phyloP scores from a whole-genome alignment of 2,113 vertebrate species.

The Pachyramphus minor region DNA sequence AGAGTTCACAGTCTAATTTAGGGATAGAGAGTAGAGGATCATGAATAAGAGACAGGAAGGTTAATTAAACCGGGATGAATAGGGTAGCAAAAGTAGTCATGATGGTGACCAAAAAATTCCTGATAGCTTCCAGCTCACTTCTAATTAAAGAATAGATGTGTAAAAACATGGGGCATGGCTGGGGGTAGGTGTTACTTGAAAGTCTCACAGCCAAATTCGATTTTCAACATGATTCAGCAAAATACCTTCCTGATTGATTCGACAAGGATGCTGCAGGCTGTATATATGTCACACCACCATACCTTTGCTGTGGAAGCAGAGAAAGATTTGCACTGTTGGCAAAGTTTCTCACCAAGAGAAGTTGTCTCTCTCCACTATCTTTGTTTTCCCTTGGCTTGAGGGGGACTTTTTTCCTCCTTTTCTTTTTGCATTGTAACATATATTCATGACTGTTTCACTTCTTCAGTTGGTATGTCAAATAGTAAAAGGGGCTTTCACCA shows the following conservation, averaged over 20 bases:
- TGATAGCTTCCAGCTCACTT: not conserved
- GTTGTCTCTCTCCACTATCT: not conserved
- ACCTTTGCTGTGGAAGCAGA: not conserved
- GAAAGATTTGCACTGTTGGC: not conserved
- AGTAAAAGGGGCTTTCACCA: not conserved
- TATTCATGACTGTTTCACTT: not conserved
- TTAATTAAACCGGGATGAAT: not conserved
- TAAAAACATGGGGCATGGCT: not conserved
- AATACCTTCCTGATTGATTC: not conserved
- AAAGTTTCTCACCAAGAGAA: not conserved
- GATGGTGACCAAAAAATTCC: not conserved
- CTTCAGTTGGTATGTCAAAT: not conserved
- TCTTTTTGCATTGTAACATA: not conserved
- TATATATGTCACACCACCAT: not conserved
- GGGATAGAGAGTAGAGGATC: not conserved
- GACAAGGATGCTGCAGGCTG: not conserved
- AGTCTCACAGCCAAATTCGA: not conserved
- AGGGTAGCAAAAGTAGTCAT: not conserved
- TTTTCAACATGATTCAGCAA: not conserved
- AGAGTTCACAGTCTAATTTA: not conserved
- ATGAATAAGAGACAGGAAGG: not conserved
- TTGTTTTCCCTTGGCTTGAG: not conserved
- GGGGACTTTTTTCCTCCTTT: not conserved
- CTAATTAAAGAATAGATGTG: not conserved
- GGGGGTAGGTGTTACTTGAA: not conserved